A percentile compares a stretch with the other conserved stretches of the same genome.
Evolutionary conservation across 2,888 invertebrate species (phyloP).

Genomic region (Tetrapedia diversipes): DNA sequence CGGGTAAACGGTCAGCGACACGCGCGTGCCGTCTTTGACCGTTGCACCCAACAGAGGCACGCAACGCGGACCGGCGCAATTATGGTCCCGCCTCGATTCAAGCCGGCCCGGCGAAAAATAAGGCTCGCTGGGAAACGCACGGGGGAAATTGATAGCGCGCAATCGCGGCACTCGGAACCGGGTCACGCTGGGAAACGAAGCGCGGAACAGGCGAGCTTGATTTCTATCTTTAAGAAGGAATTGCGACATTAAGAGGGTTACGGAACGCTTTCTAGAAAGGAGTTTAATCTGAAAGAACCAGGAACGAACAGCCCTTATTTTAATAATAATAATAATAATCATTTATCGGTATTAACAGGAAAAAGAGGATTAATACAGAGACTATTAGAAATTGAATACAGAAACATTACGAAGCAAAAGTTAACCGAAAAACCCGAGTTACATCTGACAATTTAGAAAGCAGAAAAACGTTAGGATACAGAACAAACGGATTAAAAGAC

Average conservation of each 20-base stretch:
- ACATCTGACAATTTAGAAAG: no score
- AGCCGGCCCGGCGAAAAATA: background rate
- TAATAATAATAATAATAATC: no score
- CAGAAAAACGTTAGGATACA: no score
- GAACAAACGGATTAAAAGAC: no score
- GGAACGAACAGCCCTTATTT: no score
- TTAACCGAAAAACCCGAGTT: no score
- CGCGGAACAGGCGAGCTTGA: background rate
- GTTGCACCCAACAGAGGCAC: conserved; percentile 34
- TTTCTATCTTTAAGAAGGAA: background rate
- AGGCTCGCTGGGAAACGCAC: background rate
- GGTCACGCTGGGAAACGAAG: background rate
- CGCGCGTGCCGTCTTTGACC: conserved; percentile 45
- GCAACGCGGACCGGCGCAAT: conserved; percentile 35
- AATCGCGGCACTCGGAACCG: background rate
- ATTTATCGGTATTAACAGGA: no score
- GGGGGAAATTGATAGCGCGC: background rate
- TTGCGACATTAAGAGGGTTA: background rate
- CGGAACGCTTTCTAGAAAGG: background rate
- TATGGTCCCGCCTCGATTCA: conserved; percentile 23
- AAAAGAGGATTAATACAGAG: no score
- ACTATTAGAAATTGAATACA: no score
- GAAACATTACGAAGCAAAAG: no score
- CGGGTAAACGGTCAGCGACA: conserved; percentile 38
- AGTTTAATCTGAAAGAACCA: conserved; percentile 8